A percentile compares a stretch with the other conserved stretches of the same genome.
phyloP scores from a whole-genome alignment of 2,888 invertebrate genomes.

The Spilarctia lutea region DNA sequence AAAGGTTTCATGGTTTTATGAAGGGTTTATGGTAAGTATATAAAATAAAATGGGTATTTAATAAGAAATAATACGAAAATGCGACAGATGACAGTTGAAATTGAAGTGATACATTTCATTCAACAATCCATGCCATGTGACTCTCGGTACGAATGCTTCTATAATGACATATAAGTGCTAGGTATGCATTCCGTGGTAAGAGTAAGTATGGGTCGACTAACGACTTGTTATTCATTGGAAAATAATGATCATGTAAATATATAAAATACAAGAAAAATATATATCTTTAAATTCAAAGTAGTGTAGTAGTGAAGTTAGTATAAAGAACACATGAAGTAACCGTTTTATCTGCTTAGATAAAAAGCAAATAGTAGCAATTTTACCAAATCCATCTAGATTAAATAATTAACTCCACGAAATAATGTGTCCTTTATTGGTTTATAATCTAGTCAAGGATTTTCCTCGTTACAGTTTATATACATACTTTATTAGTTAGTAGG shows the following conservation, averaged over 20 bases:
- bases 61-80: constrained; percentile 10
- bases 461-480: too few species aligned
- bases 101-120: constrained; percentile 60
- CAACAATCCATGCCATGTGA: constrained; percentile 79
- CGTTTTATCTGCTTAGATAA: too few species aligned
- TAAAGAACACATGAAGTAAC: background rate
- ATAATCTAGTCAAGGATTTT: too few species aligned
- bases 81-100: constrained; percentile 24
- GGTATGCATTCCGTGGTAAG: constrained; percentile 64
- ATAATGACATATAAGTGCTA: constrained; percentile 74
- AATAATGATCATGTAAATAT: constrained; percentile 32
- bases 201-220: constrained; percentile 55
- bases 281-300: background rate
- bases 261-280: background rate
- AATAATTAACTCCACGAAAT: background rate
- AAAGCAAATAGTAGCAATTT: too few species aligned
- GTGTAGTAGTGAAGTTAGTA: background rate
- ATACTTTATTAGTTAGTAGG: too few species aligned
- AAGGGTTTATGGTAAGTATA: constrained; percentile 28
- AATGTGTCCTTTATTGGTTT: background rate
- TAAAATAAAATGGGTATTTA: constrained; percentile 22
- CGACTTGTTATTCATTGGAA: constrained; percentile 56
- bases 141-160: constrained; percentile 66
- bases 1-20: constrained; percentile 17
- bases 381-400: too few species aligned